These are phyloP conservation scores for Circaetus gallicus DNA, from an alignment of 2,113 vertebrate genomes.

Conservation along the genomic window DNA sequence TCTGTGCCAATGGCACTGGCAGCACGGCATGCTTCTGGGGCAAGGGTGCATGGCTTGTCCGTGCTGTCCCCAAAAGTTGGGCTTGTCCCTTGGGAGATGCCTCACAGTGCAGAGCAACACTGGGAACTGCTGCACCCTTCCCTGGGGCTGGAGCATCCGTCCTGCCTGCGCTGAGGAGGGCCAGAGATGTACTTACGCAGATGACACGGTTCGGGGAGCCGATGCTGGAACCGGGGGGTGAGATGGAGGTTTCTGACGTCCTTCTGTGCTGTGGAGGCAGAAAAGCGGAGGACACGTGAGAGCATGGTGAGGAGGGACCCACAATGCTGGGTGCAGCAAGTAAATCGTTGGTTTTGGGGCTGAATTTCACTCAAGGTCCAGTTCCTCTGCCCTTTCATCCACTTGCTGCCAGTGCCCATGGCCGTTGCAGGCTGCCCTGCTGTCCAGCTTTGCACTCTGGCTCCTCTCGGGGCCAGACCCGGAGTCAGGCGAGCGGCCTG, in stretches of 20 bases:
- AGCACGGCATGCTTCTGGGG: rapidly evolving
- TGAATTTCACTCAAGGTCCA: not conserved
- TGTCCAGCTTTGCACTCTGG: not conserved
- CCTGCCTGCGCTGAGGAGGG: rapidly evolving
- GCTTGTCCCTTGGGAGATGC: not conserved
- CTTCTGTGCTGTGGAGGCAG: slow-evolving; percentile 87
- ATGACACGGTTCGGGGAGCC: slow-evolving; percentile 94
- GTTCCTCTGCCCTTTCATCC: not conserved
- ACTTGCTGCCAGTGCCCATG: not conserved
- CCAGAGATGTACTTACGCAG: slow-evolving; percentile 83
- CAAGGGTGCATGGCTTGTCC: rapidly evolving
- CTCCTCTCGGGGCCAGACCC: not conserved
- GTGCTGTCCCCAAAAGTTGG: not conserved
- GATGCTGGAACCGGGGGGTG: slow-evolving; percentile 93
- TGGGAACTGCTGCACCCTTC: not conserved
- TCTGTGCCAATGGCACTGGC: not conserved
- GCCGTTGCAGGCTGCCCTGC: not conserved
- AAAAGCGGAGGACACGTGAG: not conserved
- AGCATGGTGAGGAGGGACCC: rapidly evolving
- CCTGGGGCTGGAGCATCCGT: rapidly evolving
- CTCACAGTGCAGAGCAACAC: not conserved
- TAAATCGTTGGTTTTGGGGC: not conserved
- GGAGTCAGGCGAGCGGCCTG: not conserved
- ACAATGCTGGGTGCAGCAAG: not conserved
- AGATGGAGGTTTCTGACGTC: slow-evolving; percentile 95